phyloP scores from a whole-genome alignment of 2,888 invertebrate species.

The Zaprionus lineosus region DNA sequence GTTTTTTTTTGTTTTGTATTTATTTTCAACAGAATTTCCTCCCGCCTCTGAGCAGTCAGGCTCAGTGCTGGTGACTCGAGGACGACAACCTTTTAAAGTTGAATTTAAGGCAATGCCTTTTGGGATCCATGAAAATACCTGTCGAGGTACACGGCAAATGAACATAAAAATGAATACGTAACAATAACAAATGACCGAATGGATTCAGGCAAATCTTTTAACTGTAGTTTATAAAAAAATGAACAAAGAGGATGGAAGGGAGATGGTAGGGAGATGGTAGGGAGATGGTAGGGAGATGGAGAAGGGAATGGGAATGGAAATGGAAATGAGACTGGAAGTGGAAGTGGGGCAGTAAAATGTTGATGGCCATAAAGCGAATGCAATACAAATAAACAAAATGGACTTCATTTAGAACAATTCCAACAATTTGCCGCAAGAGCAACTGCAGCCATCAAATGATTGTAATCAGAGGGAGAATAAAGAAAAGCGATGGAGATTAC shows the following conservation, averaged over 20 bases:
- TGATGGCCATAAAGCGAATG: slow-evolving; percentile 46
- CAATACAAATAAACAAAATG: slow-evolving; percentile 50
- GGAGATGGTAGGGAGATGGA: too few relatives aligned
- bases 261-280: slow-evolving; percentile 30
- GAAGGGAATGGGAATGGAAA: too few relatives aligned
- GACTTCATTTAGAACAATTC: slow-evolving; percentile 34
- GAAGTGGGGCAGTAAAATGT: too few relatives aligned
- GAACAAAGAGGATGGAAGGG: slow-evolving; percentile 11
- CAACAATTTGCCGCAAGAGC: slow-evolving; percentile 42
- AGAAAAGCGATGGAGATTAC: slow-evolving; percentile 32
- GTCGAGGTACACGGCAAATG: neutral
- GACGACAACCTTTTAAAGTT: slow-evolving; percentile 34
- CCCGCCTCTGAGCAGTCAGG: too few relatives aligned
- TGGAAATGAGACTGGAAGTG: too few relatives aligned
- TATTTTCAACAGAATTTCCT: neutral
- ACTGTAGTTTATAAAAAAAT: slow-evolving; percentile 46
- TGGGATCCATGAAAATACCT: slow-evolving; percentile 1
- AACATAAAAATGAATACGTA: slow-evolving; percentile 11
- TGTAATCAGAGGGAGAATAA: slow-evolving; percentile 55
- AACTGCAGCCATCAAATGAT: slow-evolving; percentile 57
- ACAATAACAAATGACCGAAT: slow-evolving; percentile 28
- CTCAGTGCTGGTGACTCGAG: slow-evolving; percentile 6
- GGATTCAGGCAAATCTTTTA: slow-evolving; percentile 20
- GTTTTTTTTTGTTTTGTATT: slow-evolving; percentile 16
- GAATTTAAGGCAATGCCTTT: slow-evolving; percentile 23